These are phyloP conservation scores for Pachypsylla venusta DNA, from an alignment of 1,140 invertebrate genomes.

Conservation along the genomic window DNA sequence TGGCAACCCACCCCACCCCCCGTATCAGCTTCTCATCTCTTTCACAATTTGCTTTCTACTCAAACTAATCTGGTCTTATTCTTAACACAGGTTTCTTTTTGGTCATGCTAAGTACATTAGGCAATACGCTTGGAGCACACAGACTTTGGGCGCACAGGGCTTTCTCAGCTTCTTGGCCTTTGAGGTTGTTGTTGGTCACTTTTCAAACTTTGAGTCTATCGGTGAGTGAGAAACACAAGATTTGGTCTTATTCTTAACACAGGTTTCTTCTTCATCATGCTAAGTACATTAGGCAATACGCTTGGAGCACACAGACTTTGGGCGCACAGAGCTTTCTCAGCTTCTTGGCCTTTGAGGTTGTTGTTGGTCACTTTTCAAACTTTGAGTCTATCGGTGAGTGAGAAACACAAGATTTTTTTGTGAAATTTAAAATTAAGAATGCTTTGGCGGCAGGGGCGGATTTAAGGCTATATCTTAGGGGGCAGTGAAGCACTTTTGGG, in stretches of 20 bases:
- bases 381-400: conserved; percentile 61
- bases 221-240: conserved; percentile 38
- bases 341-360: conserved; percentile 48
- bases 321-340: conserved; percentile 72
- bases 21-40: neutral
- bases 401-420: neutral
- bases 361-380: conserved; percentile 65
- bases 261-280: conserved; percentile 41
- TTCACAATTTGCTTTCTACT: conserved; percentile 1
- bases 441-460: neutral
- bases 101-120: conserved; percentile 43
- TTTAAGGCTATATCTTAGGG: too few relatives aligned
- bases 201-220: conserved; percentile 68
- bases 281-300: conserved; percentile 56
- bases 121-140: conserved; percentile 74
- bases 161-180: conserved; percentile 52
- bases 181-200: conserved; percentile 60
- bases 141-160: conserved; percentile 77
- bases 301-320: conserved; percentile 80
- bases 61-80: conserved; percentile 9
- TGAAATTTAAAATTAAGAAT: neutral
- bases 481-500: neutral
- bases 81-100: conserved; percentile 37
- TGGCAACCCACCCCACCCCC: neutral
- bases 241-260: neutral